Conservation (phyloP, 1,140 invertebrate genomes). For the Himalopsyche phryganea region DNA sequence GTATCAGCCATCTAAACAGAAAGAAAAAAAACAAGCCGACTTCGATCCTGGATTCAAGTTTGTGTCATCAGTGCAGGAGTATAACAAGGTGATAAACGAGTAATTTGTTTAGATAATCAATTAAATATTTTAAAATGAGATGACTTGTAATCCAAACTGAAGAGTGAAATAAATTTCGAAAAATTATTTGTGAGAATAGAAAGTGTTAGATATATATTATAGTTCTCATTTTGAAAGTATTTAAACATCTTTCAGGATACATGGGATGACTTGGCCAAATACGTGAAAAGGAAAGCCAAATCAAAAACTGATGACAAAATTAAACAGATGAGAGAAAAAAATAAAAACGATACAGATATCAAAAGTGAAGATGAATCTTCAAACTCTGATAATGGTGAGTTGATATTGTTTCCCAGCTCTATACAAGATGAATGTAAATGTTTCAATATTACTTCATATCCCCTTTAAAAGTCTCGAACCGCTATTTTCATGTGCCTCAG, state of each 20-base stretch:
- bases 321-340: constrained; percentile 57
- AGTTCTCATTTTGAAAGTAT: too few species aligned
- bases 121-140: too few species aligned
- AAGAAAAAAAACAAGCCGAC: constrained; percentile 65
- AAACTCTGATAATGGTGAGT: constrained; percentile 23
- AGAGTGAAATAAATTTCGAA: too few species aligned
- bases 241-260: constrained; percentile 59
- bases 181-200: too few species aligned
- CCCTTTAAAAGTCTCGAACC: too few species aligned
- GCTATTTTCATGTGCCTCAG: too few species aligned
- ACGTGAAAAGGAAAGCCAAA: constrained; percentile 75
- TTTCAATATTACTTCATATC: too few species aligned
- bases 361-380: constrained; percentile 39
- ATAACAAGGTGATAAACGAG: constrained; percentile 67
- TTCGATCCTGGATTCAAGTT: constrained; percentile 76
- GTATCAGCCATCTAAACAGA: constrained; percentile 77
- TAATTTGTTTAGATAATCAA: too few species aligned
- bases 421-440: too few species aligned
- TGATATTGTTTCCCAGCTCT: too few species aligned
- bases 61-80: constrained; percentile 66
- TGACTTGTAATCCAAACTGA: too few species aligned
- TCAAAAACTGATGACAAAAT: constrained; percentile 85
- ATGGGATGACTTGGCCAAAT: constrained; percentile 83
- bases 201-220: too few species aligned
- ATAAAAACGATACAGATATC: constrained; percentile 31